Evolutionary conservation across 2,888 invertebrate genomes (phyloP), one percentile per base, ranked within the genome.

Genomic region (Apotomis turbidana): DNA sequence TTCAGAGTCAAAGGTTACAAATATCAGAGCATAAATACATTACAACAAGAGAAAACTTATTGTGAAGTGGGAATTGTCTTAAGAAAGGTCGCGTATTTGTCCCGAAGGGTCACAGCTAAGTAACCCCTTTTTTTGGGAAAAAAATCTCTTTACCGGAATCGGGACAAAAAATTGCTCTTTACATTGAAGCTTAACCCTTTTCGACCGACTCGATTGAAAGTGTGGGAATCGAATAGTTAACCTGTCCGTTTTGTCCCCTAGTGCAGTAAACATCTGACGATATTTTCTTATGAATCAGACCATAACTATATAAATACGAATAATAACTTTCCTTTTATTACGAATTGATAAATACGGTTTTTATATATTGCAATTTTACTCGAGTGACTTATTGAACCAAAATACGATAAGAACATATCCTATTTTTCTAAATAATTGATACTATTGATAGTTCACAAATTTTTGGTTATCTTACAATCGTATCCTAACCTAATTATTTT

Each of bases 1-100:
- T 71, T n/a, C 51, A 68, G 63, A 68, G 68, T 58, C 68, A 72
- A 68, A 68, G 68, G 72, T 68, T 68, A 72, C 61, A 36, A 6
- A 61, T 49, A 62, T 51, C 41, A 62, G 62, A 62, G 41, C 52
- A 51, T 63, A 59, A 62, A 59, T 71, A 12, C 58, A 36, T 52
- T 68, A 36, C 52, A 51, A 72, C 27, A 62, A 57, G 46, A 59
- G 51, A 36, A 52, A 63, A 51, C 27, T 9, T 3, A 46, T 70
- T 70, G 44, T 51, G 27, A 57, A 36, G 15, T 70, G 15, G 58
- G 27, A 64, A 12, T 57, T 57, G 44, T 57, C 41, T 46, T 46
- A 63, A 62, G 58, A 72, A 72, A 72, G 68, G 62, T 62, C 68
- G 71, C 13, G 51, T 62, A 57, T 54, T 72, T 54, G n/a, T 9